Conservation (phyloP, 2,888 invertebrate species). For the Clitarchus hookeri region DNA sequence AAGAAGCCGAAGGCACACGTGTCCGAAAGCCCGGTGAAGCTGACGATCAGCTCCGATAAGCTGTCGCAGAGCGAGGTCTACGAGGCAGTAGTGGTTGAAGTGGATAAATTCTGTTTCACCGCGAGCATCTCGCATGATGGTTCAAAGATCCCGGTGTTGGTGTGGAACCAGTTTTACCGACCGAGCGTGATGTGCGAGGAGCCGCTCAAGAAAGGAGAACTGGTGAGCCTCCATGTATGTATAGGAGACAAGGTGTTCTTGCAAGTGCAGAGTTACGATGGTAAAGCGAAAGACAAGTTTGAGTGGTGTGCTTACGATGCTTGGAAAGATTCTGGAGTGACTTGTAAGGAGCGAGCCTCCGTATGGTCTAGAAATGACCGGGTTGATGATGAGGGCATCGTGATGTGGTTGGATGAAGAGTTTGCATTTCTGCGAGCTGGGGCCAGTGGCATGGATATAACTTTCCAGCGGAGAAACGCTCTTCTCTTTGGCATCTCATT, state of each 20-base stretch:
- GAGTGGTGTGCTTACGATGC: conserved; percentile 1
- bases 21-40: background rate
- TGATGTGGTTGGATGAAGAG: background rate
- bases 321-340: background rate
- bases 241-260: background rate
- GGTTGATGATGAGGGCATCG: background rate
- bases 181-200: background rate
- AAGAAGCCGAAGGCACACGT: background rate
- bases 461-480: background rate
- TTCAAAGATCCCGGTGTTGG: background rate
- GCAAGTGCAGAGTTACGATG: background rate
- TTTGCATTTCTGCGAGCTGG: background rate
- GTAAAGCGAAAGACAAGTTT: background rate
- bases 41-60: background rate
- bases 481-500: background rate
- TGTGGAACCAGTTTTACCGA: background rate
- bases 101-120: background rate
- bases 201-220: background rate
- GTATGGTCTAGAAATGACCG: background rate
- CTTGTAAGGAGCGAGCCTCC: background rate
- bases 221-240: background rate
- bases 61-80: background rate
- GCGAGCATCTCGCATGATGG: background rate
- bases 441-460: background rate
- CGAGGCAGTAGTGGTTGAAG: background rate